Base-by-base conservation (phyloP, 2,797 vertebrate genomes). In the Limosa lapponica region DNA sequence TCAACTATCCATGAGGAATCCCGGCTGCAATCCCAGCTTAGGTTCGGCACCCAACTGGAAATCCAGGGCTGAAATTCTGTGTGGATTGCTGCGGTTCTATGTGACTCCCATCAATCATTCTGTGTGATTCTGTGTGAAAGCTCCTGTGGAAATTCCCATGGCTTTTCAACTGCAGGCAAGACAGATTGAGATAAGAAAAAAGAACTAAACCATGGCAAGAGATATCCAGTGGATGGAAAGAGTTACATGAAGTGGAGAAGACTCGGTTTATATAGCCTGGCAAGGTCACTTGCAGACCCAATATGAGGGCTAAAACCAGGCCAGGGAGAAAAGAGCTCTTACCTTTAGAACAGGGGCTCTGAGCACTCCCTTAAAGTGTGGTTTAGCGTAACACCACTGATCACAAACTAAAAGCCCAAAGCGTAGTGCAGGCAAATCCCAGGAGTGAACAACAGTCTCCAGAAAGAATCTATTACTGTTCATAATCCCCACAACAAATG, bases 381-480 rank as follows among this genome's bases (percentile, higher is more conserved):
- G 52, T 58, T 96, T 89, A 85, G 73, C n/a, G 28, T 89, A 94
- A 91, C 69, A 78, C 34, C 74, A 48, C 73, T 65, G 82, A 89
- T 90, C 57, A 91, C 64, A 95, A 93, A 89, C 62, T 18, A 43
- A 67, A 91, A 96, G 28, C 55, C 30, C 66, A 94, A 93, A 77
- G 65, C 80, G 81, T 67, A 69, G 39, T 34, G 51, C 48, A 77
- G 69, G 55, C 62, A 92, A 93, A 91, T 92, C 70, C 67, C 88
- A 90, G 58, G 82, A 85, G 77, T 0, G 2, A 95, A 61, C 1
- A 11, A 90, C 43, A 81, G 48, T 74, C 77, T 62, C 69, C 79
- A 81, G 77, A 94, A 97, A 91, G 73, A 83, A 83, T 78, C 88
- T 94, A 90, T 92, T 96, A 93, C 88, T 65, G 75, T 77, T 94